A percentile compares a stretch with the other conserved stretches of the same genome.
Evolutionary conservation across 2,888 invertebrate genomes (phyloP).

Genomic region (Cheilosia impressa): DNA sequence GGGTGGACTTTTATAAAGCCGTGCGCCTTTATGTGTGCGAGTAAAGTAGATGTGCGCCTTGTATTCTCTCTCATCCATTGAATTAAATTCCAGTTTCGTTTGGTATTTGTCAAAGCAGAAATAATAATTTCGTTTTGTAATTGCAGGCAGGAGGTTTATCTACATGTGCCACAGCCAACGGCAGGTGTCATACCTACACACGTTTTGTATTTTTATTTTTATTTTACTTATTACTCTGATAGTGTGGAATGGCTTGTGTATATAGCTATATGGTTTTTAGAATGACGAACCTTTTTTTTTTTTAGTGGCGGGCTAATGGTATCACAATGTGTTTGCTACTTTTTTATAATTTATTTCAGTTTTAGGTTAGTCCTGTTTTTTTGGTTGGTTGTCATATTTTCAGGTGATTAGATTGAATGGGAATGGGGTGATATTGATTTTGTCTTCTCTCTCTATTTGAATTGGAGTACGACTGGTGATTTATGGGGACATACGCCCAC

Average conservation of each 20-base stretch:
- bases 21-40: constrained; percentile 6
- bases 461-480: constrained; percentile 4
- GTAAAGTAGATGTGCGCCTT: constrained; percentile 16
- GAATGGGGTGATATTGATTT: constrained; percentile 59
- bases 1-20: constrained; percentile 54
- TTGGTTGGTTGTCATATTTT: constrained; percentile 60
- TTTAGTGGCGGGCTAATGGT: constrained; percentile 48
- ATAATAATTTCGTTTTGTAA: constrained; percentile 58
- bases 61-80: constrained; percentile 16
- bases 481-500: background rate
- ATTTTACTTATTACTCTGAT: constrained; percentile 46
- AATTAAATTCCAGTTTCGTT: constrained; percentile 71
- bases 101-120: constrained; percentile 62
- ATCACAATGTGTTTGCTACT: constrained; percentile 45
- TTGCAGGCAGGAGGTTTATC: constrained; percentile 59
- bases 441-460: constrained; percentile 27
- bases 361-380: constrained; percentile 48
- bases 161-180: constrained; percentile 28
- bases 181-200: constrained; percentile 54
- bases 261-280: constrained; percentile 30
- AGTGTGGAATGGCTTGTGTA: constrained; percentile 26
- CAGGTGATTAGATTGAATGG: constrained; percentile 69
- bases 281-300: constrained; percentile 21
- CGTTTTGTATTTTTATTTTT: constrained; percentile 40
- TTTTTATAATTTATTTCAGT: constrained; percentile 73